Conservation (phyloP, 2,797 vertebrate genomes). For the Neoniphon sammara region DNA sequence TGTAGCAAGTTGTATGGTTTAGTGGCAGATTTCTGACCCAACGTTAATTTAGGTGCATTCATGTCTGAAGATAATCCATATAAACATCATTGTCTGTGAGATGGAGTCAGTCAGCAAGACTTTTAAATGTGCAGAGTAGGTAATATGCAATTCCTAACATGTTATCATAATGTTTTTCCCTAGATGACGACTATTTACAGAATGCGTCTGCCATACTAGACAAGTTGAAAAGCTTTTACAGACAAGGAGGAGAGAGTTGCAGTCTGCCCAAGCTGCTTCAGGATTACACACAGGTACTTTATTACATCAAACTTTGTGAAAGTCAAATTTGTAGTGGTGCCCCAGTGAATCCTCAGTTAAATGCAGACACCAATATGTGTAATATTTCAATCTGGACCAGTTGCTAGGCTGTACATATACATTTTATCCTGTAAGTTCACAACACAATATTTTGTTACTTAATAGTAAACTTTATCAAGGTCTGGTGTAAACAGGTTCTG, state of each 20-base stretch:
- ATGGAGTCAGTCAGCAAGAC: background rate
- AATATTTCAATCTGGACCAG: background rate
- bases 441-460: no score
- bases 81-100: background rate
- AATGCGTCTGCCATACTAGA: slow-evolving; percentile 90
- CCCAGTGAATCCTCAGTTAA: background rate
- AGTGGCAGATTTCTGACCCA: no score
- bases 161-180: slow-evolving; percentile 56
- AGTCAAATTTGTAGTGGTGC: background rate
- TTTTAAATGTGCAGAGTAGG: background rate
- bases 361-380: background rate
- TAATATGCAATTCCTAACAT: slow-evolving; percentile 30
- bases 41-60: background rate
- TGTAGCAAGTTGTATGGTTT: no score
- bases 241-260: slow-evolving; percentile 86
- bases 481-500: no score
- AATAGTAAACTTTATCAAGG: no score
- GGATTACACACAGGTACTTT: slow-evolving; percentile 94
- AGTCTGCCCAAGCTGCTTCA: slow-evolving; percentile 87
- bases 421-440: no score
- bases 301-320: background rate
- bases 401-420: no score
- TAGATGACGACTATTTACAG: slow-evolving; percentile 92
- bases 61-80: background rate
- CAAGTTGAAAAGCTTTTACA: slow-evolving; percentile 87